phyloP scores from a whole-genome alignment of 2,113 vertebrate species.

The Neolamprologus ventralis region DNA sequence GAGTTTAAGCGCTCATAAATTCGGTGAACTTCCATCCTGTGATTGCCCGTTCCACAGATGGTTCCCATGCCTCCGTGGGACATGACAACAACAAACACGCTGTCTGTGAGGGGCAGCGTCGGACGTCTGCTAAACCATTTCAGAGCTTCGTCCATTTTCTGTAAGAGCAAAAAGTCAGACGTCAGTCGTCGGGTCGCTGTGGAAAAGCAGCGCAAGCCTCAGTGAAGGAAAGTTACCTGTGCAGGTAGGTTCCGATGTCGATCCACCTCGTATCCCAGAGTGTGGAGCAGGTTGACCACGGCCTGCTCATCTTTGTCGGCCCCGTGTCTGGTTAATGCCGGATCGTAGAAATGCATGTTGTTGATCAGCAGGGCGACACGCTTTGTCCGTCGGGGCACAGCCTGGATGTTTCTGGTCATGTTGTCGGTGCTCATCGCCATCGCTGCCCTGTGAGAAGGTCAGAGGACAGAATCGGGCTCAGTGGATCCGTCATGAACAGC shows the following conservation, averaged over 20 bases:
- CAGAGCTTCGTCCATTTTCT: conserved; percentile 67
- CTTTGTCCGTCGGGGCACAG: background rate
- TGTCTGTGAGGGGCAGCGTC: conserved; percentile 74
- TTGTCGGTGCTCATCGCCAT: background rate
- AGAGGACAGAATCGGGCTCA: background rate
- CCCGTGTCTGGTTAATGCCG: conserved; percentile 30
- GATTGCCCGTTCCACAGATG: conserved; percentile 25
- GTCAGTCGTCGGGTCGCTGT: background rate
- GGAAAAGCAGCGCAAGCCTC: background rate
- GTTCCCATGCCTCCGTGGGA: conserved; percentile 73
- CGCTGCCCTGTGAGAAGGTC: background rate
- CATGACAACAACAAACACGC: conserved; percentile 82
- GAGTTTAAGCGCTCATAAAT: conserved; percentile 70
- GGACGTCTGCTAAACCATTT: conserved; percentile 54
- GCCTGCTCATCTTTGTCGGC: conserved; percentile 62
- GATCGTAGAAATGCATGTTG: conserved; percentile 62
- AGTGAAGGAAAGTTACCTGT: conserved; percentile 47
- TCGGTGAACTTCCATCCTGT: conserved; percentile 55
- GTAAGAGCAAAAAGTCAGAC: background rate
- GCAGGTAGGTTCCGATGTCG: conserved; percentile 50
- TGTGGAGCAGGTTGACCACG: conserved; percentile 55
- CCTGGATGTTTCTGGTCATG: background rate
- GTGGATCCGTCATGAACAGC: background rate
- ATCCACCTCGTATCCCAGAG: conserved; percentile 64
- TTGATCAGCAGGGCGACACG: conserved; percentile 75